Percentiles rank a stretch among this genome's conserved stretches.
phyloP scores from a whole-genome alignment of 1,140 invertebrate genomes.

The Stenopsyche tienmushanensis region DNA sequence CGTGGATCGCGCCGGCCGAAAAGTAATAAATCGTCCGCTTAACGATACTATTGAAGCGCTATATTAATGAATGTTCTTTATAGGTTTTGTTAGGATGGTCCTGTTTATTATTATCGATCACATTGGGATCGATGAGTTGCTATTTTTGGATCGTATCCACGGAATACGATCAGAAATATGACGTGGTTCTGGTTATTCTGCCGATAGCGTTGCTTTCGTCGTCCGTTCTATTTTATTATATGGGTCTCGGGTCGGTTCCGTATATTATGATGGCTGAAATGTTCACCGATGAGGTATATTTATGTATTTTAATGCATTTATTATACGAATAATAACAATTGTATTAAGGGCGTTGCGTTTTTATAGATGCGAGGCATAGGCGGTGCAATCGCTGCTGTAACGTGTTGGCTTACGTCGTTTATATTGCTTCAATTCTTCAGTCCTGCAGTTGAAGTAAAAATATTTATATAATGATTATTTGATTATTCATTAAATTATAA shows the following conservation, averaged over 20 bases:
- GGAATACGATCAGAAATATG: not conserved
- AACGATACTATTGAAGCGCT: not conserved
- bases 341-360: not conserved
- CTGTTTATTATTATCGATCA: not conserved
- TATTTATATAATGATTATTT: not conserved
- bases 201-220: conserved; percentile 17
- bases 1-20: conserved; percentile 62
- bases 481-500: not conserved
- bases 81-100: conserved; percentile 27
- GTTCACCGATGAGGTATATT: conserved; percentile 31
- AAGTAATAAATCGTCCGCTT: conserved; percentile 12
- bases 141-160: conserved; percentile 4
- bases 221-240: conserved; percentile 27
- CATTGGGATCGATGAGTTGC: conserved; percentile 10
- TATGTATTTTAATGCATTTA: not conserved
- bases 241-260: conserved; percentile 33
- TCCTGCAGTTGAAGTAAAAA: not conserved
- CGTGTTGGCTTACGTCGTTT: conserved; percentile 9
- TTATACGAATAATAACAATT: conserved; percentile 1
- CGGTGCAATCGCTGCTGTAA: not conserved
- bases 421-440: conserved; percentile 16
- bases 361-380: conserved; percentile 21
- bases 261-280: conserved; percentile 31
- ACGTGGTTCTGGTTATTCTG: conserved; percentile 3
- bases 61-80: no score